Percentiles rank a stretch among this genome's conserved stretches.
These are phyloP conservation scores for Paralichthys olivaceus DNA, from an alignment of 2,113 vertebrate genomes.

Conservation along the genomic window DNA sequence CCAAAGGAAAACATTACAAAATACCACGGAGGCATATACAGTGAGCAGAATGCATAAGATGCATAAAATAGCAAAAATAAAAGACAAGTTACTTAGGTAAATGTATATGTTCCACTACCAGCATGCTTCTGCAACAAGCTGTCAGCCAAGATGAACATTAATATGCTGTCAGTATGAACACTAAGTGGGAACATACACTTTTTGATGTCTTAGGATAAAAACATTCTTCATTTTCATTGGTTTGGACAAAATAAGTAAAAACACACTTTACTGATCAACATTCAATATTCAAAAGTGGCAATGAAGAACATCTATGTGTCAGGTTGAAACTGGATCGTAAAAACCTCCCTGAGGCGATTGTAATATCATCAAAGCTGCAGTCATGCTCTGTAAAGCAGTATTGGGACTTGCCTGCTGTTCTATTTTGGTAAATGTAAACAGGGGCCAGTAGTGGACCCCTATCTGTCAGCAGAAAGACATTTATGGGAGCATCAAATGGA, in stretches of 20 bases:
- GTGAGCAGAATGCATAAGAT: no score
- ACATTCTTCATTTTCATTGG: background rate
- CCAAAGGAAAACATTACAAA: background rate
- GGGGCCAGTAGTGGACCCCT: conserved; percentile 79
- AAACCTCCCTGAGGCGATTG: conserved; percentile 17
- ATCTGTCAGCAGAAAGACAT: conserved; percentile 87
- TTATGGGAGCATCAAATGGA: conserved; percentile 84
- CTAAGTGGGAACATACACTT: background rate
- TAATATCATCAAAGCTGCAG: conserved; percentile 43
- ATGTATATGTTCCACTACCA: background rate
- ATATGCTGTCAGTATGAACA: background rate
- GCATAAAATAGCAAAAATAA: no score
- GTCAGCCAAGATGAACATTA: background rate
- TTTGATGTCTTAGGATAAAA: background rate
- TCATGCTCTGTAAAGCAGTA: conserved; percentile 26
- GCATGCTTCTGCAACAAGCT: background rate
- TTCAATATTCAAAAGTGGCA: background rate
- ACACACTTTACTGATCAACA: conserved; percentile 5
- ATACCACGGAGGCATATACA: no score
- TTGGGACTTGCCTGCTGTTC: conserved; percentile 76
- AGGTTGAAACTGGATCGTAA: background rate
- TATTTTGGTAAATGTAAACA: conserved; percentile 79
- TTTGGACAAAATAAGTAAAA: background rate
- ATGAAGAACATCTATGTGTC: conserved; percentile 22
- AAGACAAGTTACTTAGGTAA: no score